Conservation (phyloP, 2,113 vertebrate species). For the Cyprinodon variegatus region DNA sequence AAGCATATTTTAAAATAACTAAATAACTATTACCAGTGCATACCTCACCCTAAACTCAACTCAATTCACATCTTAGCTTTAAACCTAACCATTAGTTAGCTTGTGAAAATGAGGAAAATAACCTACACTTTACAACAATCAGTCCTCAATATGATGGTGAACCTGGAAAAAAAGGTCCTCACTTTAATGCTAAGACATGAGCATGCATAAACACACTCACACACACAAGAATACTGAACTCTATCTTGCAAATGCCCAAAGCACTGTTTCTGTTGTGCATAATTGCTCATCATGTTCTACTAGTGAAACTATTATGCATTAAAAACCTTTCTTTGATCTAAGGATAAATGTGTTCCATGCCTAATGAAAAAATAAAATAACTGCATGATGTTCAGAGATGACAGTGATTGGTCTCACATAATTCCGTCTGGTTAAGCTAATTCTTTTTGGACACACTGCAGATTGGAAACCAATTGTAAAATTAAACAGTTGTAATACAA, state of each 20-base stretch:
- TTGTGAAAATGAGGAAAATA: too few relatives aligned
- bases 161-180: too few relatives aligned
- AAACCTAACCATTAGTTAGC: too few relatives aligned
- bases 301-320: neutral
- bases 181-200: too few relatives aligned
- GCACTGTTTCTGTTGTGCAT: neutral
- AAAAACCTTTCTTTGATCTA: neutral
- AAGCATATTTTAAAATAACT: too few relatives aligned
- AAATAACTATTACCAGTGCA: too few relatives aligned
- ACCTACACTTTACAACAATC: too few relatives aligned
- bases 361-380: neutral
- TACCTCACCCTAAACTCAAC: too few relatives aligned
- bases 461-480: neutral
- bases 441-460: slow-evolving; percentile 1
- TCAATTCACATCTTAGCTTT: too few relatives aligned
- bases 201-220: neutral
- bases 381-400: neutral
- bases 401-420: neutral
- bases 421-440: neutral
- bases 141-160: too few relatives aligned
- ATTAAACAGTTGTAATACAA: neutral
- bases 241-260: neutral
- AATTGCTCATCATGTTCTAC: neutral
- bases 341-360: neutral
- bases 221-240: neutral